Conservation (phyloP, 2,888 invertebrate genomes). For the Apodemia zela region DNA sequence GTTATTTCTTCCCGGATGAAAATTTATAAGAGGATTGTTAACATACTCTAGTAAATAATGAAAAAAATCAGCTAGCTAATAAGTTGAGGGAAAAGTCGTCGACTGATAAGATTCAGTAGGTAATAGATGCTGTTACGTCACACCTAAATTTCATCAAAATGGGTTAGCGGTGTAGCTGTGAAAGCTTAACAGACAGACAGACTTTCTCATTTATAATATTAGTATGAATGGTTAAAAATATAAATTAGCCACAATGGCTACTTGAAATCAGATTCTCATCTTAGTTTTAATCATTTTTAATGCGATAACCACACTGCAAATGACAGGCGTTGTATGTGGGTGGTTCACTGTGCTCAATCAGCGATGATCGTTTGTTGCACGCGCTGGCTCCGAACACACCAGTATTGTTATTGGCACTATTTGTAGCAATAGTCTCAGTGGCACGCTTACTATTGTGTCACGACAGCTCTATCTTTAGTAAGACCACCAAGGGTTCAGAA, state of each 20-base stretch:
- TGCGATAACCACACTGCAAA: conserved; percentile 37
- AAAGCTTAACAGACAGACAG: no score
- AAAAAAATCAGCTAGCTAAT: no score
- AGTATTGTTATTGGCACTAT: conserved; percentile 63
- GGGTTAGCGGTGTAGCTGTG: no score
- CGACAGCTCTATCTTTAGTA: conserved; percentile 32
- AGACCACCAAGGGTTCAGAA: conserved; percentile 37
- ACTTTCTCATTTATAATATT: no score
- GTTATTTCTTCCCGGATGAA: no score
- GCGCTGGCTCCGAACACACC: conserved; percentile 44
- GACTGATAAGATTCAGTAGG: no score
- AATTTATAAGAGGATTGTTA: no score
- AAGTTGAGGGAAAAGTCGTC: no score
- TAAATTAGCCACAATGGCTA: neutral
- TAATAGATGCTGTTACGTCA: no score
- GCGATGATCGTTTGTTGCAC: conserved; percentile 63
- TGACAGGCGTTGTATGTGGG: conserved; percentile 52
- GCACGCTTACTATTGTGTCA: conserved; percentile 34
- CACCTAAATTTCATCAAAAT: no score
- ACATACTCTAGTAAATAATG: no score
- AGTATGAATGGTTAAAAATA: no score
- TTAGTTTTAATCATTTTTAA: conserved; percentile 18
- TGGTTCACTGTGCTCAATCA: conserved; percentile 72
- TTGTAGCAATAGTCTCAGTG: conserved; percentile 49
- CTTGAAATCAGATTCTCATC: conserved; percentile 18